Base-by-base conservation (phyloP, 2,888 invertebrate genomes). In the Parnassius apollo region DNA sequence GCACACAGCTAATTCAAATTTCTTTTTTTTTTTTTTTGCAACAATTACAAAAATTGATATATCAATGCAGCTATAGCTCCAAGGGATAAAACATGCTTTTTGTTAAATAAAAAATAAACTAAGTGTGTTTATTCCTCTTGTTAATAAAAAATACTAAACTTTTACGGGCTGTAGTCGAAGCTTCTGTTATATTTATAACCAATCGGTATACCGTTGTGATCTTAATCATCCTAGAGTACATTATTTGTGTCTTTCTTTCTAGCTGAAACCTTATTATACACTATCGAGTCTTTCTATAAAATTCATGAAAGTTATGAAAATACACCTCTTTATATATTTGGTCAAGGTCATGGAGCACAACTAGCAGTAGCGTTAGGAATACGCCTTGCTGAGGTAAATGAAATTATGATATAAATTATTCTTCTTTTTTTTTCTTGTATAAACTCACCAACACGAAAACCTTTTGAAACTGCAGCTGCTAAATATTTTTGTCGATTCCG, bases 291-390 rank as follows among this genome's bases (percentile, higher is more conserved):
- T 1, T 96, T 98, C 83, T 94, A 96, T 71, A 75, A 86, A 2
- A 77, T 88, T 35, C 90, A 95, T 71, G 93, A 94, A 0, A 92
- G 94, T 61, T 96, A 96, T 75, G 86, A 88, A 72, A 83, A 86
- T 3, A 89, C 95, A 0, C 95, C 97, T 0, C 87, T 96, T 50
- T 97, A 96, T 81, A 95, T 98, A 61, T 95, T 96, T 75, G 95
- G 95, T 3, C 96, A 98, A 83, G 97, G 96, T 1, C 97, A 98
- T 81, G 98, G 98, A 12, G 97, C 97, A 1, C 97, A 97, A 89
- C 95, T 97, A 94, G 95, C 96, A 0, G 93, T 95, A 0, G 95
- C 95, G 69, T 95, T 97, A 69, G 96, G 96, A 13, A 72, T 81
- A 71, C 78, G 80, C 65, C 81, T 94, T 67, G 69, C 87, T 66